A percentile compares a stretch with the other conserved stretches of the same genome.
phyloP scores from a whole-genome alignment of 2,797 vertebrate species.

The Sebastes oblongus region DNA sequence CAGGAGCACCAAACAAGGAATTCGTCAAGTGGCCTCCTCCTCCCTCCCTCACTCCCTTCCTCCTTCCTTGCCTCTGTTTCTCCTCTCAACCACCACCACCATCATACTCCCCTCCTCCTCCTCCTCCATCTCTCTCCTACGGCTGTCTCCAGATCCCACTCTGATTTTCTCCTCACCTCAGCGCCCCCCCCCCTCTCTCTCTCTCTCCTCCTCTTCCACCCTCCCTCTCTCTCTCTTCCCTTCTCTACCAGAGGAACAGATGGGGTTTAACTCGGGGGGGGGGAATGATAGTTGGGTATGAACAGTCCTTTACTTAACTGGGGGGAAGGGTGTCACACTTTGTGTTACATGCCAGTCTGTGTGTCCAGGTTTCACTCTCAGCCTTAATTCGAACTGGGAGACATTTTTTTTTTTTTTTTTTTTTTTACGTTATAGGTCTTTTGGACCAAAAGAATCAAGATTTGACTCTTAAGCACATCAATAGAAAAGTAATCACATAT shows the following conservation, averaged over 20 bases:
- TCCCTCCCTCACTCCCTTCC: not conserved
- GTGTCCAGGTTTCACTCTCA: conserved; percentile 30
- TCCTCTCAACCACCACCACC: not conserved
- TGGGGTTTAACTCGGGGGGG: conserved; percentile 59
- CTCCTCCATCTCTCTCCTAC: conserved; percentile 4
- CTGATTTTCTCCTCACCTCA: conserved; percentile 50
- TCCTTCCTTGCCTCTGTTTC: not conserved
- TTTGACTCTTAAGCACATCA: not conserved
- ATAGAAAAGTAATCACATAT: not conserved
- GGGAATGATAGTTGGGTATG: conserved; percentile 42
- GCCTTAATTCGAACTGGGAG: not conserved
- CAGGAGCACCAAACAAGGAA: conserved; percentile 15
- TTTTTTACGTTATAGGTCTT: not conserved
- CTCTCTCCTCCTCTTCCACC: not conserved
- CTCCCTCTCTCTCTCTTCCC: not conserved
- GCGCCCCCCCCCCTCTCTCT: not conserved
- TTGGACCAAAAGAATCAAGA: not conserved
- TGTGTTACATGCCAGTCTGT: conserved; percentile 39
- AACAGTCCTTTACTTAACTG: conserved; percentile 37
- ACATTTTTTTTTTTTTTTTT: not conserved
- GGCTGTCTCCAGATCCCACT: conserved; percentile 31
- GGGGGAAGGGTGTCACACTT: conserved; percentile 47
- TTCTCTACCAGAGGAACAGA: conserved; percentile 63
- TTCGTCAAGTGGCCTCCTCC: conserved; percentile 21
- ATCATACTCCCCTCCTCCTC: not conserved